Base-by-base conservation (phyloP, 2,797 vertebrate genomes). In the Gephyroberyx darwinii region DNA sequence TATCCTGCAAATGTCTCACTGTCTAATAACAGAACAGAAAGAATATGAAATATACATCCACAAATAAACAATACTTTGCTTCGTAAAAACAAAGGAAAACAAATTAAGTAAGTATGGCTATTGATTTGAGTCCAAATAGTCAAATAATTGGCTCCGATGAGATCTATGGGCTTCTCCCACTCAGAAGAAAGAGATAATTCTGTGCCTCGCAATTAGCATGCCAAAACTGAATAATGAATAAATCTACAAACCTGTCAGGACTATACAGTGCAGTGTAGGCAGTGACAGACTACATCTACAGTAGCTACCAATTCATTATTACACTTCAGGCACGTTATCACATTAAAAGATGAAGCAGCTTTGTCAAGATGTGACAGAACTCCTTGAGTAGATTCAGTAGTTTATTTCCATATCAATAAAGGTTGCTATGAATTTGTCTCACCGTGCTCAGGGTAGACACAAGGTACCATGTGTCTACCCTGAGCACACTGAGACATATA, bases 1-100 rank as follows among this genome's bases (percentile, higher is more conserved):
- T 53, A 74, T 71, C 82, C 66, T 69, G 53, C 48, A 58, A 75
- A 63, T 3, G 8, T 48, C 33, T 31, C 52, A 72, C 41, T 16
- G 10, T 61, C 62, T 54, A 54, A 47, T 61, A 71, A 61, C 65
- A 77, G 20, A 71, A 51, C 43, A 6, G 16, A 51, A 33, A 50
- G 48, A 2, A 71, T 1, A 33, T 2, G 13, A 66, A 22, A 30
- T 53, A 10, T 30, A 5, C 12, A 31, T 31, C 12, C 8, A 26
- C 20, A 53, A 13, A 22, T 22, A 26, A 8, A 53, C n/a, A 50
- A 19, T 7, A 50, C 17, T 50, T 19, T 50, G 6, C 39, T 20
- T 19, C 47, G 6, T n/a, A 26, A 53, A 20, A 53, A 53, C 26
- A 12, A 53, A 53, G 39, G 8, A 26, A 26, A 26, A 2, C 26